phyloP scores from a whole-genome alignment of 2,113 vertebrate species.

The Phodopus roborovskii region DNA sequence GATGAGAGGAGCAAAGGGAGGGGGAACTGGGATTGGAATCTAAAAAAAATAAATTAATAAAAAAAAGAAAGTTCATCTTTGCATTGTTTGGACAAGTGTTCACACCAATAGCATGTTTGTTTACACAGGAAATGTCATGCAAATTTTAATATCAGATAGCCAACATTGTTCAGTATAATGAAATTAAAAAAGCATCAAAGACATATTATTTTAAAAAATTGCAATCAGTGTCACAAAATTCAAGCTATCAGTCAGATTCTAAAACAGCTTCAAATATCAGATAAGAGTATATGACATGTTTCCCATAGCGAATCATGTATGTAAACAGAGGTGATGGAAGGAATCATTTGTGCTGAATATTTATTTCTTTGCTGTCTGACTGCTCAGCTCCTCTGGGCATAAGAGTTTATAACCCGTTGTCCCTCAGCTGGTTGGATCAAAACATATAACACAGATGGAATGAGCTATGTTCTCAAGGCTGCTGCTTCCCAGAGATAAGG shows the following conservation, averaged over 20 bases:
- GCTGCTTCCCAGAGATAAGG: slow-evolving; percentile 73
- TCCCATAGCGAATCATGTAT: not conserved
- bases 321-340: not conserved
- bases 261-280: not conserved
- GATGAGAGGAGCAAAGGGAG: no score
- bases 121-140: not conserved
- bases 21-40: no score
- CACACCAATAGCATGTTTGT: not conserved
- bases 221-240: not conserved
- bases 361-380: slow-evolving; percentile 52
- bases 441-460: slow-evolving; percentile 50
- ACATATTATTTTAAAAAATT: slow-evolving; percentile 52
- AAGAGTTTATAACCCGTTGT: slow-evolving; percentile 40
- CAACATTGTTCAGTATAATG: slow-evolving; percentile 37
- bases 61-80: not conserved
- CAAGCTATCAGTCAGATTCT: slow-evolving; percentile 11
- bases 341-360: not conserved
- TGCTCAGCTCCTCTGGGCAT: slow-evolving; percentile 31
- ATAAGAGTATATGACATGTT: not conserved
- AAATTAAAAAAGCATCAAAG: slow-evolving; percentile 43
- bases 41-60: no score
- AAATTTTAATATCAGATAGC: slow-evolving; percentile 57
- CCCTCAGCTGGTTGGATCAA: not conserved
- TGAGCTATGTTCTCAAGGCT: not conserved
- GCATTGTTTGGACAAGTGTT: not conserved